Evolutionary conservation across 2,888 invertebrate genomes (phyloP), one percentile per base, ranked within the genome.

Genomic region (Osmoderma eremita): DNA sequence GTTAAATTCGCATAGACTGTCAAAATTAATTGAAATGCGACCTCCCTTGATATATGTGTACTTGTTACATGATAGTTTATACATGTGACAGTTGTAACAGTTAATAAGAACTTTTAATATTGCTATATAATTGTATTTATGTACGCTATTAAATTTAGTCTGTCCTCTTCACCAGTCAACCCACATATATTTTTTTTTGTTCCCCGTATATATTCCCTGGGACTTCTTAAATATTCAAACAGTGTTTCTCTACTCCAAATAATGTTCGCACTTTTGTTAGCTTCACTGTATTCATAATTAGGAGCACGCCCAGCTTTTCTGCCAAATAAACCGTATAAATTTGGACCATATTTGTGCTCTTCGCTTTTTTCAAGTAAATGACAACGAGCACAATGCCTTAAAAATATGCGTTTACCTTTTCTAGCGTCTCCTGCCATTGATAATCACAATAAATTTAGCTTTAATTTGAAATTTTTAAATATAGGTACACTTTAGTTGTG

Each of bases 261-360:
- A 24, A 51, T 24, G 13, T 24, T 24, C 15, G 15, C 24, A 13
- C 10, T 13, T 51, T 51, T 51, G 30, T 51, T 22, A 24, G 51
- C 30, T 51, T 24, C 24, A 6, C 51, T 51, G 30, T 30, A 51
- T 24, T 22, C n/a, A 13, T 51, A 51, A 24, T 8, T 30, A 12
- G 74, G 53, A 0, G 70, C 71, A 24, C 67, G 68, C 8, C 80
- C 80, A 10, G 78, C 70, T 72, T 78, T 78, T 65, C 79, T 74
- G 6, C 90, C 91, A 66, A 90, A 79, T 10, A 91, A 74, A 8
- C 90, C 90, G 75, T 85, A 77, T n/a, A 92, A 84, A 79, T 91
- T 91, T 41, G 91, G 91, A 5, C 91, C 91, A 42, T 85, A 83
- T 80, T 89, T 91, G 77, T 90, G 87, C 75, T 86, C 86, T 24